phyloP scores from a whole-genome alignment of 2,888 invertebrate genomes.

The Syrphus vitripennis region DNA sequence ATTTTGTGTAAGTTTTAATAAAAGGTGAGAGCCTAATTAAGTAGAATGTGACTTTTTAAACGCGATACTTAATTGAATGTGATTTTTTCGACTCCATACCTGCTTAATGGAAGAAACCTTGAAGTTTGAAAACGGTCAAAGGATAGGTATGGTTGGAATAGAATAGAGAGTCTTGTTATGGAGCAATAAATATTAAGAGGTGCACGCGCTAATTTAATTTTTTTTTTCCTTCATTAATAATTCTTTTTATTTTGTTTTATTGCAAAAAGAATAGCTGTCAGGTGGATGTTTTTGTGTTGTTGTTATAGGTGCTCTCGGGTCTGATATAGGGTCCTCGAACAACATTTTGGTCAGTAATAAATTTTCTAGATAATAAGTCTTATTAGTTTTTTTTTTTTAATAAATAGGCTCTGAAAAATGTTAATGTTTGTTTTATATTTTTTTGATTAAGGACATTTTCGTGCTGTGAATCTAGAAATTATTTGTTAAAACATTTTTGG shows the following conservation, averaged over 20 bases:
- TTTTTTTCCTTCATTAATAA: not conserved
- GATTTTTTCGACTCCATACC: conserved; percentile 33
- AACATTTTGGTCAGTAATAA: not conserved
- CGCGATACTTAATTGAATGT: conserved; percentile 58
- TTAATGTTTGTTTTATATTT: not conserved
- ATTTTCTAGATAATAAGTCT: conserved; percentile 5
- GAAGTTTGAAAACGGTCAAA: conserved; percentile 30
- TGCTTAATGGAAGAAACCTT: not conserved
- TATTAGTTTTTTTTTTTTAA: not conserved
- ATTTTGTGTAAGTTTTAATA: conserved; percentile 28
- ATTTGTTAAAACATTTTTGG: not conserved
- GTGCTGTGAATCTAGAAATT: not conserved
- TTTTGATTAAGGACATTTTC: conserved; percentile 10
- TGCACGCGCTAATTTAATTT: conserved; percentile 2
- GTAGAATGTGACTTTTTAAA: conserved; percentile 61
- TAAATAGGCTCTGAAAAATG: not conserved
- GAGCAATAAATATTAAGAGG: conserved; percentile 18
- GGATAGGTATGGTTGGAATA: not conserved
- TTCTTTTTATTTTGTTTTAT: not conserved
- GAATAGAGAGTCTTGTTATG: not conserved
- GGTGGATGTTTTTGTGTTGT: conserved; percentile 19
- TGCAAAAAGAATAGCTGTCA: conserved; percentile 1
- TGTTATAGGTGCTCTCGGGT: not conserved
- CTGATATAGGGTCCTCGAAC: not conserved
- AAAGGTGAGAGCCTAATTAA: conserved; percentile 60